These are phyloP conservation scores for Saccopteryx bilineata DNA, from an alignment of 2,113 vertebrate species.

Conservation along the genomic window DNA sequence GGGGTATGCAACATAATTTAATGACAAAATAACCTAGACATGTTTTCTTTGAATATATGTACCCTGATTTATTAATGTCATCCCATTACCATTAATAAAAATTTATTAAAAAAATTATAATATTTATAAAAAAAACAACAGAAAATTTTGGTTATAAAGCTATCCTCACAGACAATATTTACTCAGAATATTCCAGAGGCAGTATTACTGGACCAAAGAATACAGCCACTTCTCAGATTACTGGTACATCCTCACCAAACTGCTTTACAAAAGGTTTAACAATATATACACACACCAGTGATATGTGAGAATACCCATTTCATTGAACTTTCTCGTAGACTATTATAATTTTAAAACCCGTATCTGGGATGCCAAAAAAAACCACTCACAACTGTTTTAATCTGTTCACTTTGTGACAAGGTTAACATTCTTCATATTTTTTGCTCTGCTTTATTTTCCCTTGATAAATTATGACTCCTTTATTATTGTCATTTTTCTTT, in stretches of 20 bases:
- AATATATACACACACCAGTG: not conserved
- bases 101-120: too few species aligned
- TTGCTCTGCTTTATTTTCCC: not conserved
- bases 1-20: too few species aligned
- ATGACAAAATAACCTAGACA: too few species aligned
- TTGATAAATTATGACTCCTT: not conserved
- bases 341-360: not conserved
- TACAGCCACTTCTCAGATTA: not conserved
- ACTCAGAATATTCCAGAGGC: not conserved
- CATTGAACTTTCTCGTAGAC: not conserved
- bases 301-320: not conserved
- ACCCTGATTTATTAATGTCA: too few species aligned
- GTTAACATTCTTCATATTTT: conserved; percentile 1
- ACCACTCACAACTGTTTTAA: not conserved
- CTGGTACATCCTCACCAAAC: not conserved
- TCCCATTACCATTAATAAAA: too few species aligned
- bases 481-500: not conserved
- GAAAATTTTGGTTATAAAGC: not conserved
- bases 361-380: conserved; percentile 7
- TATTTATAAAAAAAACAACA: not conserved
- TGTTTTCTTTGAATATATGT: too few species aligned
- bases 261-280: not conserved
- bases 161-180: not conserved
- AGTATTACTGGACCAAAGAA: conserved; percentile 3
- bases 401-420: not conserved